phyloP scores from a whole-genome alignment of 2,888 invertebrate species.

The Acleris emargana region DNA sequence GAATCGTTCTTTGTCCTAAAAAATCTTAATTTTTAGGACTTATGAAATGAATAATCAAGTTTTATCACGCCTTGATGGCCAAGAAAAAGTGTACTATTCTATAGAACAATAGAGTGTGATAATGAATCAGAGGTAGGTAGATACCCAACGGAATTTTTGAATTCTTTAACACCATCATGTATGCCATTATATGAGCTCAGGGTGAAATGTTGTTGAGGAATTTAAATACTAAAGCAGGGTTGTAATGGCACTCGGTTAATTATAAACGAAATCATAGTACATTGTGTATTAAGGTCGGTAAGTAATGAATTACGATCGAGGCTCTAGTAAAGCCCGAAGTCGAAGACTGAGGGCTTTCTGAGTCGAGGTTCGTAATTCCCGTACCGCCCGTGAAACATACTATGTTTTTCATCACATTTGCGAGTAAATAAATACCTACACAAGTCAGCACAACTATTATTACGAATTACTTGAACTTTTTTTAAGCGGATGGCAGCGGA shows the following conservation, averaged over 20 bases:
- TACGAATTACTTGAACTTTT: too few relatives aligned
- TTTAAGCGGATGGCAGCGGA: too few relatives aligned
- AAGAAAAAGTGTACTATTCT: constrained; percentile 10
- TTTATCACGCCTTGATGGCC: constrained; percentile 10
- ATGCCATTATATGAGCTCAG: constrained; percentile 8
- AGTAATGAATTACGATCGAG: too few relatives aligned
- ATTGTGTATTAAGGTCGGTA: too few relatives aligned
- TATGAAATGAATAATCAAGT: constrained; percentile 12
- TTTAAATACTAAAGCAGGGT: constrained; percentile 9
- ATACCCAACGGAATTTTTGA: constrained; percentile 8
- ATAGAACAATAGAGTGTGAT: neutral
- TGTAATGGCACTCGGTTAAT: constrained; percentile 5
- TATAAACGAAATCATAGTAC: too few relatives aligned
- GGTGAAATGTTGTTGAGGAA: constrained; percentile 12
- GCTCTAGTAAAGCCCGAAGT: too few relatives aligned
- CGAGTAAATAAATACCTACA: too few relatives aligned
- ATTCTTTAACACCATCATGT: constrained; percentile 12
- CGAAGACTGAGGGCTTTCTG: too few relatives aligned
- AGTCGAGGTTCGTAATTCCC: too few relatives aligned
- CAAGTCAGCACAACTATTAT: too few relatives aligned
- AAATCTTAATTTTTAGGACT: neutral
- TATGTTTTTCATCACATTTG: too few relatives aligned
- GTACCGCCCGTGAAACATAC: too few relatives aligned
- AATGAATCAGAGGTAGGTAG: constrained; percentile 8
- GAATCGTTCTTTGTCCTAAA: constrained; percentile 9